Evolutionary conservation across 2,113 vertebrate species (phyloP).

Genomic region (Cinclus mexicanus): DNA sequence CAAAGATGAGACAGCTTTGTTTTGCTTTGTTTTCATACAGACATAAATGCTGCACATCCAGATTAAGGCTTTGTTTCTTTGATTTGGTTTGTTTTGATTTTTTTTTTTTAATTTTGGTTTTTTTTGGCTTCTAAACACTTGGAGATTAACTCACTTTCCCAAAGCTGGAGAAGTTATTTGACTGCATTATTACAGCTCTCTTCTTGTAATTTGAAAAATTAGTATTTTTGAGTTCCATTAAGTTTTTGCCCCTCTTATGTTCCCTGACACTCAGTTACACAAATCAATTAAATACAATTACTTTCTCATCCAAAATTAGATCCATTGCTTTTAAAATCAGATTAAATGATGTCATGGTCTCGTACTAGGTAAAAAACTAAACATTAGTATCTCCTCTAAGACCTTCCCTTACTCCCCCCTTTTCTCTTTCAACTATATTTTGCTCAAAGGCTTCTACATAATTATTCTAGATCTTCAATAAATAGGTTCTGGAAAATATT

Average conservation of each 20-base stretch:
- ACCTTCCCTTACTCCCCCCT: fast-evolving
- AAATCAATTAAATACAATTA: background rate
- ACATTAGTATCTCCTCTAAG: background rate
- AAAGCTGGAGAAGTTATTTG: fast-evolving
- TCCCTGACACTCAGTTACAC: background rate
- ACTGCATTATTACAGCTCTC: background rate
- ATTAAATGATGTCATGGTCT: background rate
- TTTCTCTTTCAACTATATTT: background rate
- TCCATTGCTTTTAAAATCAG: background rate
- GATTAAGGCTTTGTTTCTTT: background rate
- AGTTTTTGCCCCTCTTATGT: background rate
- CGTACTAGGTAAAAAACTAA: background rate
- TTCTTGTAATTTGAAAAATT: background rate
- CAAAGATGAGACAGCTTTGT: background rate
- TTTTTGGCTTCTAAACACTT: background rate
- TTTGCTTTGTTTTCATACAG: background rate
- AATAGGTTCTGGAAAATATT: background rate
- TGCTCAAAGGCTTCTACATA: background rate
- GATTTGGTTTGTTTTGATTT: background rate
- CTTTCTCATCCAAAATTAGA: background rate
- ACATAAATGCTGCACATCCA: background rate
- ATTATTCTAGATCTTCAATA: background rate
- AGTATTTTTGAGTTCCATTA: background rate
- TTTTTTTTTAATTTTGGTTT: background rate
- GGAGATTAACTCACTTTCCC: background rate